Base-by-base conservation (phyloP, 2,113 vertebrate genomes). In the Phodopus roborovskii region DNA sequence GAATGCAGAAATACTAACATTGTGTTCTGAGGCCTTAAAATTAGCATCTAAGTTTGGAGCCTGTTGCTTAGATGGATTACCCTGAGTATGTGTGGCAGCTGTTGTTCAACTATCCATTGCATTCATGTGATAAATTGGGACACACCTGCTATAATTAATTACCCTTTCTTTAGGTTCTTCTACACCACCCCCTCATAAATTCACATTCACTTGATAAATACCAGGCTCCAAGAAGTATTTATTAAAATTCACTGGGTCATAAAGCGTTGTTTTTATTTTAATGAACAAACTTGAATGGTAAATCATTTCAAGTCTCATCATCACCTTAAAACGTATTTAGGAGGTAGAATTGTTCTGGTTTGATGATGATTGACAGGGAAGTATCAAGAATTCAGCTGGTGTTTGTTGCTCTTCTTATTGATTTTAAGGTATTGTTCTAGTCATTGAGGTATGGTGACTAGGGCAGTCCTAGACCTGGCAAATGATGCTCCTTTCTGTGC, bases 271-370 rank as follows among this genome's bases (percentile, higher is more conserved):
- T 88, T 88, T 88, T 83, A 90, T 92, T 88, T 77, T 92, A 58
- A 89, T 95, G 91, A 94, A n/a, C 74, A 94, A 7, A 84, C 70
- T 92, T 79, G 64, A 17, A 28, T 30, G 42, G 4, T 93, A 88
- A 90, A 88, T 95, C 62, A 96, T 94, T 87, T 90, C 74, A 87
- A 94, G 39, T 88, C 86, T 78, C 16, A 88, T 95, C 92, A 81
- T 92, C 92, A 89, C 36, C 62, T 97, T 94, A 92, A 90, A 87
- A 87, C 58, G 83, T 92, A 85, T 60, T 94, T 64, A 94, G 70
- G 88, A 92, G 66, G 4, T 94, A 88, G 22, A 94, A 84, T 77
- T 92, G 73, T 16, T 39, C 94, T 70, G 81, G 22, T 20, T 90
- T 79, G 81, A 58, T 64, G 91, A 81, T 70, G 89, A 88, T 92